Evolutionary conservation across 1,140 invertebrate genomes (phyloP), one percentile per base, ranked within the genome.

Genomic region (Diabrotica virgifera): DNA sequence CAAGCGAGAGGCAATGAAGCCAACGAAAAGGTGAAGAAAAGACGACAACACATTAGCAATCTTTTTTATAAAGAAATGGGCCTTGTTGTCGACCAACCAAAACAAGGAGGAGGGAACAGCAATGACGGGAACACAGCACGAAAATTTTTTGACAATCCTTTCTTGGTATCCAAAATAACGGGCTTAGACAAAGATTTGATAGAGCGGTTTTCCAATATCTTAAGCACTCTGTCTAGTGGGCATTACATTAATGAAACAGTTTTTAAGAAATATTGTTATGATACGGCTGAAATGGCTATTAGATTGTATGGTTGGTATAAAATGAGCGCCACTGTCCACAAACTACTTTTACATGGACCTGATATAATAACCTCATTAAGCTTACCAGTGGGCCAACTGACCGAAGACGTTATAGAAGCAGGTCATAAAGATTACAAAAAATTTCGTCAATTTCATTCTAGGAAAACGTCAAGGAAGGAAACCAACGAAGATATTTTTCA

Each of bases 141-240:
- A n/a, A n/a, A n/a, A n/a, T n/a, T n/a, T 75, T 78, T 80, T 68
- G 55, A 67, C 12, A 67, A 77, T 62, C 63, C 75, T 5, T 37
- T 67, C 66, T 37, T 73, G 35, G 67, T 69, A 37, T 53, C 72
- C 52, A 55, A 71, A 53, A 79, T 79, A 13, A 76, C 73, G 14
- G 71, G 70, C 36, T 51, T 79, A 8, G 66, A 74, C 59, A 63
- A 66, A 51, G 59, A 72, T 13, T 38, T 78, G 7, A 75, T 79
- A 4, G 53, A 69, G 53, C 54, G 66, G n/a, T 74, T 76, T 62
- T 8, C 50, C 6, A 53, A 53, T n/a, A 59, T 59, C n/a, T 14
- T 50, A 7, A 52, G 11, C 14, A 53, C 35, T 7, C 35, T 62
- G 6, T 52, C 14, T 11, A 13, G 60, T 62, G n/a, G 60, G 5